phyloP scores from a whole-genome alignment of 2,797 vertebrate species.

The Synaphobranchus kaupii region DNA sequence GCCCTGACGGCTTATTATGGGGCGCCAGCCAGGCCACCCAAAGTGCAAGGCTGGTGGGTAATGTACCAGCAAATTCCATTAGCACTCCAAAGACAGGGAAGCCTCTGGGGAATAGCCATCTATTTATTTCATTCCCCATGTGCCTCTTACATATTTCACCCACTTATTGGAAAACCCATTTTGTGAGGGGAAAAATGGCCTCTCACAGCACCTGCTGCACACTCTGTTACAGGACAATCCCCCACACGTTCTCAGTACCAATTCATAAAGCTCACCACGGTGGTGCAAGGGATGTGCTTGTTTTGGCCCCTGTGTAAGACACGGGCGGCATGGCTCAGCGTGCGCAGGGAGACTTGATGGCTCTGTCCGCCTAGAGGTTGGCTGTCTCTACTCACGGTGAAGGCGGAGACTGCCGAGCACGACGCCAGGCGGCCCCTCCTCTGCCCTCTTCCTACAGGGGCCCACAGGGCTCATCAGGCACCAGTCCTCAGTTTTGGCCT shows the following conservation, averaged over 20 bases:
- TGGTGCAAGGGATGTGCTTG: neutral
- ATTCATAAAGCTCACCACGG: neutral
- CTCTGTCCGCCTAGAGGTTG: slow-evolving; percentile 25
- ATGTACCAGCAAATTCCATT: slow-evolving; percentile 46
- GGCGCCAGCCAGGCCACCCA: slow-evolving; percentile 20
- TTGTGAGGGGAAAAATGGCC: neutral
- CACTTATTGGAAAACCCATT: slow-evolving; percentile 10
- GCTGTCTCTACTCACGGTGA: slow-evolving; percentile 35
- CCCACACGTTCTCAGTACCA: neutral
- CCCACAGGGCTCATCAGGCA: slow-evolving; percentile 61
- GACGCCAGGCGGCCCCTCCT: slow-evolving; percentile 48
- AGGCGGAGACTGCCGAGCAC: slow-evolving; percentile 52
- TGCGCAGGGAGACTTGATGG: slow-evolving; percentile 30
- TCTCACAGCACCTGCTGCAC: neutral
- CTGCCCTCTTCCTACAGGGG: slow-evolving; percentile 23
- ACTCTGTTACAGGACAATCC: neutral
- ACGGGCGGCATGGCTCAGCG: neutral
- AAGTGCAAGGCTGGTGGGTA: slow-evolving; percentile 29
- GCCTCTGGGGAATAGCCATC: slow-evolving; percentile 4
- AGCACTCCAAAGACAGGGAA: slow-evolving; percentile 29
- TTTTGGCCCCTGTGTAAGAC: neutral
- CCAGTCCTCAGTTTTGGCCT: slow-evolving; percentile 4
- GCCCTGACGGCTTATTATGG: slow-evolving; percentile 44
- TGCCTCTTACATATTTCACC: slow-evolving; percentile 6
- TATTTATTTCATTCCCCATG: slow-evolving; percentile 14